Percentiles rank a stretch among this genome's conserved stretches.
Evolutionary conservation across 2,888 invertebrate genomes (phyloP).

Genomic region (Sycophila texana): DNA sequence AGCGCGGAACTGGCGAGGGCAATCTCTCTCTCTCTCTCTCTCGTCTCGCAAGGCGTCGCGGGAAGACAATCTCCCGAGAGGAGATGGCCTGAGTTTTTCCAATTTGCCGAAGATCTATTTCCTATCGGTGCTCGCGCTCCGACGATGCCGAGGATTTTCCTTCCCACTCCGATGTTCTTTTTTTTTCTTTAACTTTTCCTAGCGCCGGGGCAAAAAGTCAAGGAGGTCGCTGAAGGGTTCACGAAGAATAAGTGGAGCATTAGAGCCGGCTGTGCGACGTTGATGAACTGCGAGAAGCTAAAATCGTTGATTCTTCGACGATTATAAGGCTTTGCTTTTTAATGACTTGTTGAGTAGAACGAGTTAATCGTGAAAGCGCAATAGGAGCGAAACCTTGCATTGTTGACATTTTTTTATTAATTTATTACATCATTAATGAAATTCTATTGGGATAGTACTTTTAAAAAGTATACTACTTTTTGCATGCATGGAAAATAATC

Average conservation of each 20-base stretch:
- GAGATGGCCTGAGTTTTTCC: constrained; percentile 70
- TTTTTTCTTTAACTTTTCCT: no score
- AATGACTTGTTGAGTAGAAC: no score
- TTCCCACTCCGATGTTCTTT: no score
- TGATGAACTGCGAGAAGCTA: constrained; percentile 51
- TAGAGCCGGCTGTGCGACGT: constrained; percentile 53
- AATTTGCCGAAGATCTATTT: constrained; percentile 72
- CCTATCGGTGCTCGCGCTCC: constrained; percentile 59
- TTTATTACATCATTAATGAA: no score
- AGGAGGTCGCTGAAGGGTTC: neutral
- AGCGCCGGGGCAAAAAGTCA: constrained; percentile 8
- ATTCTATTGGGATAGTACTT: no score
- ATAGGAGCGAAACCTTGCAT: no score
- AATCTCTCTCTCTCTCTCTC: constrained; percentile 27
- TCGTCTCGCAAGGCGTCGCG: constrained; percentile 50
- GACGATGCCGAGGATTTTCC: neutral
- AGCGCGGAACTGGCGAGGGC: constrained; percentile 53
- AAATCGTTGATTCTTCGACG: constrained; percentile 5
- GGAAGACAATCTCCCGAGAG: constrained; percentile 75
- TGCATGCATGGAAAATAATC: no score
- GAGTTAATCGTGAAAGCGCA: no score
- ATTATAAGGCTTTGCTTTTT: no score
- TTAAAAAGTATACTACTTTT: no score
- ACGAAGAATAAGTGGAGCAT: constrained; percentile 54
- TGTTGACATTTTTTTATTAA: no score